Conservation (phyloP, 2,113 vertebrate genomes). For the Chaetorhynchus papuensis region DNA sequence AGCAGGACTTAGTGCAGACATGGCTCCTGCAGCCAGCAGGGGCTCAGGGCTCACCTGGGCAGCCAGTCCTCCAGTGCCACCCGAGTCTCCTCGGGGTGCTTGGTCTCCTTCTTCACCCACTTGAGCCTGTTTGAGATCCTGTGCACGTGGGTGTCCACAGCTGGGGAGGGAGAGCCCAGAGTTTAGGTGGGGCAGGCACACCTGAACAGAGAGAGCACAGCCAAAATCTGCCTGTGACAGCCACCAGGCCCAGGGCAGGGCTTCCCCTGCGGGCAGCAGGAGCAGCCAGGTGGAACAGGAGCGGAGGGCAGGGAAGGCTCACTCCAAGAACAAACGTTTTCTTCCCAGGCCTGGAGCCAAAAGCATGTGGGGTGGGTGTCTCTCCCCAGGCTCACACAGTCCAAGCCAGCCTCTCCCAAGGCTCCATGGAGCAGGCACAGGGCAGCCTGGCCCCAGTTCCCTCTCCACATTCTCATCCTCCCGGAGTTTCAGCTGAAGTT, state of each 20-base stretch:
- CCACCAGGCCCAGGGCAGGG: neutral
- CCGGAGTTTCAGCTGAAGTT: neutral
- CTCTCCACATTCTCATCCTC: neutral
- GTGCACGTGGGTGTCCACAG: constrained; percentile 96
- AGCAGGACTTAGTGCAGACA: neutral
- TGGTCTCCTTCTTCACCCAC: constrained; percentile 83
- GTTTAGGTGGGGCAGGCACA: neutral
- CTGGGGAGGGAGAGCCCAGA: constrained; percentile 65
- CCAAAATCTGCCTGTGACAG: neutral
- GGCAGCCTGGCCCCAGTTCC: neutral
- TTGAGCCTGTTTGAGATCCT: constrained; percentile 88
- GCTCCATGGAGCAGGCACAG: neutral
- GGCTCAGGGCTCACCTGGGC: constrained; percentile 77
- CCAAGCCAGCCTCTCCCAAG: neutral
- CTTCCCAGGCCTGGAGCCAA: neutral
- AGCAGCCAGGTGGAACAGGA: neutral
- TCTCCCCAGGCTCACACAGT: neutral
- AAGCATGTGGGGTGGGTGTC: neutral
- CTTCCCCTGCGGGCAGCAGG: neutral
- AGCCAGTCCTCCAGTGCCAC: constrained; percentile 88
- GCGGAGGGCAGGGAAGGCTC: neutral
- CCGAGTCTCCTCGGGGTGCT: constrained; percentile 84
- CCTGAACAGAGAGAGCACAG: neutral
- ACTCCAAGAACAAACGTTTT: neutral
- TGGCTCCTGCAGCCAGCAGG: neutral